Evolutionary conservation across 2,797 vertebrate species (phyloP), one percentile per base, ranked within the genome.

Genomic region (Microhierax caerulescens): DNA sequence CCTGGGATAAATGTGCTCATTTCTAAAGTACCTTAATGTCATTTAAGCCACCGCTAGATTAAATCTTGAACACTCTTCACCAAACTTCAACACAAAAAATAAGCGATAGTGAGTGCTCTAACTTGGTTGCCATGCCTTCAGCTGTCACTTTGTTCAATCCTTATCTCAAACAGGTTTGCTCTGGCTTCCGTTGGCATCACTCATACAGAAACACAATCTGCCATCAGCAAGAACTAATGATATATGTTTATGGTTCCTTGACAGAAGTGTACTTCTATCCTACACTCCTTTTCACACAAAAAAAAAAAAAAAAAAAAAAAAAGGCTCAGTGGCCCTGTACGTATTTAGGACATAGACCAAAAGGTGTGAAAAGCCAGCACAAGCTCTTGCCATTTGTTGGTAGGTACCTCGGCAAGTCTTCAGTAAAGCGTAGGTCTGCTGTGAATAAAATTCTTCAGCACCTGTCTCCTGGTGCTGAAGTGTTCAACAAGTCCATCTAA

Each of bases 111-210:
- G 9, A 76, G 20, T 39, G 15, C 57, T 91, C 91, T 67, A 37
- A 76, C 39, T 82, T 68, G 59, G 22, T 57, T 79, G 64, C 87
- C 85, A 57, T 17, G 27, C 43, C 53, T 93, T 84, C 85, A 94
- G 28, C 82, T 88, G 70, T 76, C 67, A 43, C 63, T 90, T 83
- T 34, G 41, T 89, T 91, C 74, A 87, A 0, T 64, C 50, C 24
- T 72, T 75, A 18, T 56, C 43, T 85, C 27, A 45, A 6, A 47
- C 45, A 87, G 37, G 77, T 48, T 69, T 95, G 28, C 90, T 85
- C 80, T 79, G 56, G 43, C 61, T 88, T 87, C 63, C 13, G 3
- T 10, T 80, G 70, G 45, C 51, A 64, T 75, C 0, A 0, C 68
- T 76, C 11, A 13, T 76, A 45, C 28, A 23, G 51, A 92, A 93